Base-by-base conservation (phyloP, 1,140 invertebrate genomes). In the Drosophila santomea region DNA sequence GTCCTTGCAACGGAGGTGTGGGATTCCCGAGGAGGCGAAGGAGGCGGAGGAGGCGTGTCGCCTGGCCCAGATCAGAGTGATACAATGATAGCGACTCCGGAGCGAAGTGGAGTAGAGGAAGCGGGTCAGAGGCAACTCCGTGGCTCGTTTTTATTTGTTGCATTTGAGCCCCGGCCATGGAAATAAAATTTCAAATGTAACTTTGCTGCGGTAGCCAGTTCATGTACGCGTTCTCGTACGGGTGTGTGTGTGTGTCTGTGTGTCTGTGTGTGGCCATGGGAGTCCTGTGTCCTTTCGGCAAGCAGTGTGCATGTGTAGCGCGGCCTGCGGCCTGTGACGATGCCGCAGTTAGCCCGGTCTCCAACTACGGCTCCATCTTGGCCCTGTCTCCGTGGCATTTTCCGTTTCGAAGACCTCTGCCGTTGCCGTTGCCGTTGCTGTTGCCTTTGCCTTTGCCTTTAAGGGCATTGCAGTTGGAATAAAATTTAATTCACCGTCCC, bases 381-480 rank as follows among this genome's bases (percentile, higher is more conserved):
- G 58, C 25, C 20, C 17, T 28, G 36, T 43, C 41, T 63, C 36
- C 11, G 45, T 47, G 23, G 45, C 14, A 14, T 25, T 28, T 17
- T 54, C 12, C 51, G n/a, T 25, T 56, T 38, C 32, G 14, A 43
- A 15, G 56, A 36, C 32, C 64, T 38, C 32, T 15, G 23, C 47
- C 17, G 1, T 36, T 28, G 25, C 47, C 17, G 1, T 36, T 28
- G 25, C 20, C 20, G 1, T 20, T 28, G 23, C 47, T 14, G 0
- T 36, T 28, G 25, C 20, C 2, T 20, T 20, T 15, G 25, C 47
- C 25, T 3, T 15, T 32, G 50, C 43, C 72, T 66, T 75, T 43
- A 66, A 66, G 73, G 73, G 62, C 62, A 74, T 44, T 84, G 81
- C 82, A 86, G 82, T 86, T 85, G 81, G 83, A 57, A 82, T 85